Evolutionary conservation across 2,113 vertebrate species (phyloP).

Genomic region (Tupaia chinensis): DNA sequence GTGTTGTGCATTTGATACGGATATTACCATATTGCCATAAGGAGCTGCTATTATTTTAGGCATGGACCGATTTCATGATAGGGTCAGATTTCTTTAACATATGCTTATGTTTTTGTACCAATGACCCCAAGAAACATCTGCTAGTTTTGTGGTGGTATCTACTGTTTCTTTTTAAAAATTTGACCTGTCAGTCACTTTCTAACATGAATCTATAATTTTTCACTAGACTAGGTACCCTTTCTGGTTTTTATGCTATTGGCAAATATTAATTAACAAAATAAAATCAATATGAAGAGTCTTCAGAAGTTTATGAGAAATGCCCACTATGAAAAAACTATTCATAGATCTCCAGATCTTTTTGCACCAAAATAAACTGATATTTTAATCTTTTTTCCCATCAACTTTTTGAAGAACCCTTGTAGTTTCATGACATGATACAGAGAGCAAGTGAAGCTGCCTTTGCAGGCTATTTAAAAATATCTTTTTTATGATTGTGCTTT

Average conservation of each 20-base stretch:
- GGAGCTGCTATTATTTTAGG: constrained; percentile 90
- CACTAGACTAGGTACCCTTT: constrained; percentile 56
- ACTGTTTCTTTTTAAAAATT: constrained; percentile 87
- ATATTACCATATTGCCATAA: constrained; percentile 89
- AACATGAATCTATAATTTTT: constrained; percentile 74
- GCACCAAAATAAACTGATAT: too few relatives aligned
- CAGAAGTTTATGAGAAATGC: too few relatives aligned
- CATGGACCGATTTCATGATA: constrained; percentile 89
- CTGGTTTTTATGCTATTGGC: constrained; percentile 53
- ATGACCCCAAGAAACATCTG: constrained; percentile 91
- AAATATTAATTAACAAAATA: constrained; percentile 28
- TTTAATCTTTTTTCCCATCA: too few relatives aligned
- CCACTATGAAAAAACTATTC: too few relatives aligned
- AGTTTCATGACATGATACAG: constrained; percentile 37
- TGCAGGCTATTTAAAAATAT: constrained; percentile 43
- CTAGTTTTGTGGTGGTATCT: constrained; percentile 89
- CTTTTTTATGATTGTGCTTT: neutral
- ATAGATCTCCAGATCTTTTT: too few relatives aligned
- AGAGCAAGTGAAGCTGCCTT: constrained; percentile 36
- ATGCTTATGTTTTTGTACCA: constrained; percentile 92
- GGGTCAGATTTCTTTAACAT: constrained; percentile 92
- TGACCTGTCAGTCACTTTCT: constrained; percentile 81
- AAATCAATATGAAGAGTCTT: neutral
- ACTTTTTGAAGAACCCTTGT: neutral
- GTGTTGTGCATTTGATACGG: constrained; percentile 88